Conservation (phyloP, 2,888 invertebrate species). For the Carabus problematicus region DNA sequence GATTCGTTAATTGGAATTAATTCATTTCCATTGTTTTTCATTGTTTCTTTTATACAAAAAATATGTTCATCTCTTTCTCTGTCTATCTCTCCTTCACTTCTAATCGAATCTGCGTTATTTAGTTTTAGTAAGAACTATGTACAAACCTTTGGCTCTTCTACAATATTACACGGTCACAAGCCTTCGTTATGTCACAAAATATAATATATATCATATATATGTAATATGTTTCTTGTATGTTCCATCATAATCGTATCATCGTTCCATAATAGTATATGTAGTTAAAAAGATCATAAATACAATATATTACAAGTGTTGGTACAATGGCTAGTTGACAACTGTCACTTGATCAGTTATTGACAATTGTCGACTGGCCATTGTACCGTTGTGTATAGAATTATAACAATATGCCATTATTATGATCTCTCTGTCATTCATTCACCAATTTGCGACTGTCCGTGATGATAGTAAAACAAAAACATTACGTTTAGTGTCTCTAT, state of each 20-base stretch:
- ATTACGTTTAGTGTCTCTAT: slow-evolving; percentile 26
- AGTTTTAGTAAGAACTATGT: slow-evolving; percentile 46
- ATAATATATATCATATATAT: background rate
- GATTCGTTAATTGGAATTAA: slow-evolving; percentile 25
- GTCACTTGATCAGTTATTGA: too few species aligned
- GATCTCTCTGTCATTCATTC: background rate
- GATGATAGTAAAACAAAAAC: slow-evolving; percentile 20
- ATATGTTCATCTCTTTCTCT: slow-evolving; percentile 42
- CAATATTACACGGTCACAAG: slow-evolving; percentile 53
- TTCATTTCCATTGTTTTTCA: slow-evolving; percentile 39
- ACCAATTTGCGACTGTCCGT: slow-evolving; percentile 9
- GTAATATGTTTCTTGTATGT: too few species aligned
- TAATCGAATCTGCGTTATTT: slow-evolving; percentile 45
- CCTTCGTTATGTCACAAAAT: slow-evolving; percentile 47
- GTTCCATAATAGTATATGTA: background rate
- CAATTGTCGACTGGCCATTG: too few species aligned
- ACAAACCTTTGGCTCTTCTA: slow-evolving; percentile 50
- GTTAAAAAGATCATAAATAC: slow-evolving; percentile 29
- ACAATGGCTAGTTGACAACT: too few species aligned
- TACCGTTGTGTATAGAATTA: slow-evolving; percentile 18
- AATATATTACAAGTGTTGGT: slow-evolving; percentile 37
- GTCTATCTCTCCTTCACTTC: background rate
- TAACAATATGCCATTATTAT: slow-evolving; percentile 10
- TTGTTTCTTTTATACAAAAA: slow-evolving; percentile 47
- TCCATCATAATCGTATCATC: background rate